These are phyloP conservation scores for Acholoe squamosa DNA, from an alignment of 2,888 invertebrate species.

Conservation along the genomic window DNA sequence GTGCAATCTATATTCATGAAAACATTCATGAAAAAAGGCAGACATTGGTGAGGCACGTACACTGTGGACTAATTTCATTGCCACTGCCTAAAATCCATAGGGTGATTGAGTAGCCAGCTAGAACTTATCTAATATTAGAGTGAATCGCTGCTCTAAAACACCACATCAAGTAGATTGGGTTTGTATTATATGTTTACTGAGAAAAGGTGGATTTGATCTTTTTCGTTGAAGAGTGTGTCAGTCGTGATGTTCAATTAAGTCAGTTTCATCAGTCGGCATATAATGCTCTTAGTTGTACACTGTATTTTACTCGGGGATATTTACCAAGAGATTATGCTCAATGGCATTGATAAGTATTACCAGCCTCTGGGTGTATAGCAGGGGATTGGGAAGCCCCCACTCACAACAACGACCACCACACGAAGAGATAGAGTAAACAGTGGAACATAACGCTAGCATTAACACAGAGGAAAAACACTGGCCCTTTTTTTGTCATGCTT, in stretches of 20 bases:
- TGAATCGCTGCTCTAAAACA: neutral
- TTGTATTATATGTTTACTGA: neutral
- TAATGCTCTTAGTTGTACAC: neutral
- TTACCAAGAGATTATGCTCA: neutral
- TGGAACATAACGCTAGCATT: conserved; percentile 2
- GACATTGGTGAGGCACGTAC: neutral
- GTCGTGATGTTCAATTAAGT: neutral
- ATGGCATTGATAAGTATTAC: neutral
- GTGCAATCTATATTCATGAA: neutral
- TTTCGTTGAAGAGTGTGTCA: neutral
- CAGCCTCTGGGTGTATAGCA: neutral
- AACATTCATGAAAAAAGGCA: neutral
- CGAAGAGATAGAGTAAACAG: neutral
- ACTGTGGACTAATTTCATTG: neutral
- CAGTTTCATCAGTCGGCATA: too few species aligned
- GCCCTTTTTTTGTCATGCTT: neutral
- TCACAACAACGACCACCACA: too few species aligned
- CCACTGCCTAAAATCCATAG: neutral
- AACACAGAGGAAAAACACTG: conserved; percentile 10
- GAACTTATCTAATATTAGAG: conserved; percentile 10
- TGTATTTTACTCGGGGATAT: neutral
- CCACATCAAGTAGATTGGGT: neutral
- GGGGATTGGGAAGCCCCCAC: neutral
- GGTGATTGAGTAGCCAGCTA: conserved; percentile 18
- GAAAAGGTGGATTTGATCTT: neutral